Percentiles rank a stretch among this genome's conserved stretches.
Evolutionary conservation across 1,140 invertebrate species (phyloP).

Genomic region (Episyrphus balteatus): DNA sequence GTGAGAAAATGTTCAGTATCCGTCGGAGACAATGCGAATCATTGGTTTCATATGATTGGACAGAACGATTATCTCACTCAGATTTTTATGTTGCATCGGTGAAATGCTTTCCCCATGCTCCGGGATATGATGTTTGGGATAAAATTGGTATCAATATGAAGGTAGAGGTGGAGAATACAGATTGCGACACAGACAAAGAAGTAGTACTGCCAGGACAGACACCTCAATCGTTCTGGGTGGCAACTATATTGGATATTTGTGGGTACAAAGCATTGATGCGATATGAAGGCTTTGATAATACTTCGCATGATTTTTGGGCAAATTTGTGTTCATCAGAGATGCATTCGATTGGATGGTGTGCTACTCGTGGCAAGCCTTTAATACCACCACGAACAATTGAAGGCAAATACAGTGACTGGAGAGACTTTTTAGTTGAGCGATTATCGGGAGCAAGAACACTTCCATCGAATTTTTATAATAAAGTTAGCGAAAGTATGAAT

Average conservation of each 20-base stretch:
- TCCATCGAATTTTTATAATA: constrained; percentile 82
- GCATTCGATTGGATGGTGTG: constrained; percentile 95
- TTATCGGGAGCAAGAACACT: constrained; percentile 86
- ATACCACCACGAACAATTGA: constrained; percentile 86
- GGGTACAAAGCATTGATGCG: constrained; percentile 84
- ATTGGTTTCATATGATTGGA: constrained; percentile 72
- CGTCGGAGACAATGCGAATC: constrained; percentile 47
- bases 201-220: constrained; percentile 52
- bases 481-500: constrained; percentile 71
- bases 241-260: constrained; percentile 79
- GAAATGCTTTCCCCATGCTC: constrained; percentile 82
- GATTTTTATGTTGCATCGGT: constrained; percentile 79
- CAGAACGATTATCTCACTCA: constrained; percentile 57
- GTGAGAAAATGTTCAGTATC: constrained; percentile 39
- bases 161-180: constrained; percentile 86
- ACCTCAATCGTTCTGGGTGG: constrained; percentile 88
- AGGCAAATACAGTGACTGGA: constrained; percentile 91
- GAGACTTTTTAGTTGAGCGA: constrained; percentile 81
- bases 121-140: constrained; percentile 85
- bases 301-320: constrained; percentile 88
- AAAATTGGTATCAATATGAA: constrained; percentile 90
- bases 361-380: constrained; percentile 83
- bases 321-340: constrained; percentile 86
- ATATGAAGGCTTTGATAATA: constrained; percentile 87
- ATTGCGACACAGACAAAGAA: constrained; percentile 60